Percentiles rank a stretch among this genome's conserved stretches.
These are phyloP conservation scores for Lethrus apterus DNA, from an alignment of 1,140 invertebrate genomes.

Conservation along the genomic window DNA sequence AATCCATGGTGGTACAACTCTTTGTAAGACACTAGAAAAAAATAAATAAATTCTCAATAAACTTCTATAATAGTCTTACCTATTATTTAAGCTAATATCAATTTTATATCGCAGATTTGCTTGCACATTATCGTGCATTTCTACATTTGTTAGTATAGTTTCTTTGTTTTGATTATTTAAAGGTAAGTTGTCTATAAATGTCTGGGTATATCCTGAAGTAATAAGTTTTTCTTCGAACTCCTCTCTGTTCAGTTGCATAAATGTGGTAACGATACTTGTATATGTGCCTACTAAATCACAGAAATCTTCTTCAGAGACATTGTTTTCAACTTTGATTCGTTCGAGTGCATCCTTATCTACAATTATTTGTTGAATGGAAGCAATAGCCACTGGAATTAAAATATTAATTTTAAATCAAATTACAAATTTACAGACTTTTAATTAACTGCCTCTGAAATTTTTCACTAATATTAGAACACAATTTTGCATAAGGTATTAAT, in stretches of 20 bases:
- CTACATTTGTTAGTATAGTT: background rate
- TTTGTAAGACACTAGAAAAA: background rate
- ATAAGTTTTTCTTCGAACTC: background rate
- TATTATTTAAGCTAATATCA: background rate
- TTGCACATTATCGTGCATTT: background rate
- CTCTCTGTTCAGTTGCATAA: background rate
- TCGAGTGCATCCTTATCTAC: background rate
- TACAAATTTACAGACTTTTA: background rate
- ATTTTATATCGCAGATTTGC: constrained; percentile 1
- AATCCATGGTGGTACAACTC: background rate
- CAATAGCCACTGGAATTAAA: background rate
- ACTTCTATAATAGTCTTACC: background rate
- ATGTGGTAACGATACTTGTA: background rate
- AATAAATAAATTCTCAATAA: background rate
- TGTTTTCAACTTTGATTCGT: background rate
- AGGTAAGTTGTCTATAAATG: background rate
- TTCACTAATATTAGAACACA: too few species aligned
- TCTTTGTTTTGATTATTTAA: background rate
- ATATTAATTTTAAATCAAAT: background rate
- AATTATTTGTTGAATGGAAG: background rate
- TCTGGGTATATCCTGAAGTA: background rate
- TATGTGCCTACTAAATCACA: background rate
- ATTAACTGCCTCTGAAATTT: constrained; percentile 1
- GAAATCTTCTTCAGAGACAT: background rate
- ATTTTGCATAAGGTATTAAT: too few species aligned